Evolutionary conservation across 2,113 vertebrate genomes (phyloP).

Genomic region (Lophotis ruficrista): DNA sequence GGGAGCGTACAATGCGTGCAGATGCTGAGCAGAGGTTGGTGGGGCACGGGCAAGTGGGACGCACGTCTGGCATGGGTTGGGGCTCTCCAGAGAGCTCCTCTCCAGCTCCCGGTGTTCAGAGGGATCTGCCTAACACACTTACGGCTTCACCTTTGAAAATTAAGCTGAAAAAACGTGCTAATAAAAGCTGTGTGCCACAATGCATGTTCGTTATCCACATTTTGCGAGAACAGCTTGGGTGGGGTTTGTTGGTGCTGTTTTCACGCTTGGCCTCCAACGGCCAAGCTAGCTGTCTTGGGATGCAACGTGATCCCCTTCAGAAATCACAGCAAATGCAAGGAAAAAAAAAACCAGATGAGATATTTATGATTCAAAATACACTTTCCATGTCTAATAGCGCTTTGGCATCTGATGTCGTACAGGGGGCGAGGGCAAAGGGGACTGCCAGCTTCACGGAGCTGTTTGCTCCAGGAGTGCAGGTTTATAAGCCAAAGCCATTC

Average conservation of each 20-base stretch:
- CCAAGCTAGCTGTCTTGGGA: rapidly evolving
- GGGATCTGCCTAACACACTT: background rate
- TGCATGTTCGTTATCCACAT: background rate
- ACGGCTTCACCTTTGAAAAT: background rate
- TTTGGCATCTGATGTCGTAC: too few relatives aligned
- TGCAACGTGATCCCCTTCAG: background rate
- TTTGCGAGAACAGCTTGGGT: background rate
- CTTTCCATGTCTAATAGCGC: background rate
- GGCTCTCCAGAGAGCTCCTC: background rate
- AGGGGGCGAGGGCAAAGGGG: background rate
- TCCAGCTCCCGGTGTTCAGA: background rate
- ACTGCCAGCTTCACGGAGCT: background rate
- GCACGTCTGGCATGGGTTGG: rapidly evolving
- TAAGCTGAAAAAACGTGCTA: background rate
- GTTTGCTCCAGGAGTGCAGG: background rate
- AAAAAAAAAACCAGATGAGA: background rate
- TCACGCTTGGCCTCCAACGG: background rate
- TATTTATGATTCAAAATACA: background rate
- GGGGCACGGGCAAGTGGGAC: background rate
- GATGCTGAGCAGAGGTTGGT: background rate
- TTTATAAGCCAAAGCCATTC: background rate
- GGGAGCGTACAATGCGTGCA: background rate
- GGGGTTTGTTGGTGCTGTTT: background rate
- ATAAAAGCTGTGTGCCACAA: background rate
- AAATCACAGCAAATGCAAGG: background rate